Conservation (phyloP, 2,113 vertebrate species). For the Pelecanus crispus region DNA sequence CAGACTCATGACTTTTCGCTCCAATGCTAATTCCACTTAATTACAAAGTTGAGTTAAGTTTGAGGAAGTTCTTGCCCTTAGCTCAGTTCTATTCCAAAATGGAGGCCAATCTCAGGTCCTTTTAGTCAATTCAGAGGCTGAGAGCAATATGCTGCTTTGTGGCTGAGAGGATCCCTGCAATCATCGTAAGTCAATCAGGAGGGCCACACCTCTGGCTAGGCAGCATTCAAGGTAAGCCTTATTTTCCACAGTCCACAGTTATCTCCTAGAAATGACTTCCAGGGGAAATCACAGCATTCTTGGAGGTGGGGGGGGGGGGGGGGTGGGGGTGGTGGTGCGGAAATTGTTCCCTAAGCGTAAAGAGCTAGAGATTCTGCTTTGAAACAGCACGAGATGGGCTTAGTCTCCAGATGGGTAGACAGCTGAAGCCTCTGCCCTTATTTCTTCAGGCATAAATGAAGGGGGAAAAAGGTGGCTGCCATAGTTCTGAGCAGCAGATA, state of each 20-base stretch:
- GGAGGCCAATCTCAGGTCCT: not conserved
- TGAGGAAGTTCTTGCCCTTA: not conserved
- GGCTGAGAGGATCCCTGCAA: not conserved
- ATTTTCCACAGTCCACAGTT: not conserved
- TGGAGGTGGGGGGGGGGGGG: not conserved
- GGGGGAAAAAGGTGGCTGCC: not conserved
- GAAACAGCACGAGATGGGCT: not conserved
- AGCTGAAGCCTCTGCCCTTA: not conserved
- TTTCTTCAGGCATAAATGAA: not conserved
- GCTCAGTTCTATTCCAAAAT: not conserved
- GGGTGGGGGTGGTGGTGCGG: too few relatives aligned
- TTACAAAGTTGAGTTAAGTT: not conserved
- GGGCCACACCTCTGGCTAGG: not conserved
- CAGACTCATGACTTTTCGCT: not conserved
- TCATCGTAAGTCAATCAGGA: not conserved
- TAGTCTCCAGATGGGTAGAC: not conserved
- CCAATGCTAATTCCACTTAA: not conserved
- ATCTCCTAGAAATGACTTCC: not conserved
- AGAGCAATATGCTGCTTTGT: not conserved
- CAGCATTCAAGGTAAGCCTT: not conserved
- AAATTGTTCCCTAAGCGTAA: not conserved
- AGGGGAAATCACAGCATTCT: not conserved
- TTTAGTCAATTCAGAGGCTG: not conserved
- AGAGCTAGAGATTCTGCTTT: not conserved
- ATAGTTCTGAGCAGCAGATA: not conserved